Base-by-base conservation (phyloP, 2,113 vertebrate genomes). In the Bagarius yarrelli region DNA sequence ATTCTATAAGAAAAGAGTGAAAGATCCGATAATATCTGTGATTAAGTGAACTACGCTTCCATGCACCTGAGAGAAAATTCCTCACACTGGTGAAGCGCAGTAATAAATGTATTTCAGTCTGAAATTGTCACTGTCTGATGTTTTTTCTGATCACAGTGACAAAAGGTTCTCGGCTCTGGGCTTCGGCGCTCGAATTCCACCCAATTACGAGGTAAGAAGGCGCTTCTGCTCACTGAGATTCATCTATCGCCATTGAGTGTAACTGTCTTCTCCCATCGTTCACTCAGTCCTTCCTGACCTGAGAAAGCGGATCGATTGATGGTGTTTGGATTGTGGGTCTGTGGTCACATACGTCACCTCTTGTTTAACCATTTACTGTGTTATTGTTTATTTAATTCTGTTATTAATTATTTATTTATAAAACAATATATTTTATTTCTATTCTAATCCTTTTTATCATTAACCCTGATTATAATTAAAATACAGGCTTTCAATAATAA, bases 141-240 rank as follows among this genome's bases (percentile, higher is more conserved):
- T n/a, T 74, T 89, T 87, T 60, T 85, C 87, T 78, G 75, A 16
- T 92, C 88, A 83, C 89, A 98, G 97, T 0, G 96, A 98, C 87
- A 98, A 96, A 93, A 94, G 94, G 66, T 98, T 99, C 91, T 98
- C 97, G 0, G 97, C 97, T 83, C 87, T 99, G 93, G 97, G 96
- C 70, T 99, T 99, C 74, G 95, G 97, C 50, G 97, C 97, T 8
- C 93, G 95, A 89, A 98, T 98, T 81, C 96, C 97, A 75, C 97
- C 97, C 75, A 97, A 98, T 84, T 98, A 97, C 0, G 96, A 97
- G 95, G 96, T 97, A 89, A 82, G 79, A 76, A 90, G 30, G 55
- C 25, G 36, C 50, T 19, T 63, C 8, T 9, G 4, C 53, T 82
- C 53, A 67, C 69, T 56, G 56, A 50, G 15, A n/a, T 2, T 69